Evolutionary conservation across 2,797 vertebrate species (phyloP).

Genomic region (Acomys russatus): DNA sequence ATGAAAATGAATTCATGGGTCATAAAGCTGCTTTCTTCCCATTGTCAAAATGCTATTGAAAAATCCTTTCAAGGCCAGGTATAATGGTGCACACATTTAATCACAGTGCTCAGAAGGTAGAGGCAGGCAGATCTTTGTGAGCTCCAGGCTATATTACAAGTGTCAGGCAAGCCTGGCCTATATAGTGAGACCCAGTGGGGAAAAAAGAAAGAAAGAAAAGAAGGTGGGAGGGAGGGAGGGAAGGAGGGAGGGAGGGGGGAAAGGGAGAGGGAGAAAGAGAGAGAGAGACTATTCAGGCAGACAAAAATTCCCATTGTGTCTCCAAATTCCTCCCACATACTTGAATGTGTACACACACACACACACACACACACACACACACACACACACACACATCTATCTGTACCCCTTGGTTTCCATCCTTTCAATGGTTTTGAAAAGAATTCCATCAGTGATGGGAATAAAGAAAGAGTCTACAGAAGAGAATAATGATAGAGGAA

Average conservation of each 20-base stretch:
- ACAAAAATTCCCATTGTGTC: neutral
- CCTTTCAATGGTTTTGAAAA: neutral
- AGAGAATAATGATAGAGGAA: neutral
- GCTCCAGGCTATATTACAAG: neutral
- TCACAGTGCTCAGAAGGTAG: neutral
- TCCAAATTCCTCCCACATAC: neutral
- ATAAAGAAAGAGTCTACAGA: neutral
- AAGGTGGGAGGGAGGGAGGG: too few relatives aligned
- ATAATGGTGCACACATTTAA: neutral
- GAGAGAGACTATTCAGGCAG: neutral
- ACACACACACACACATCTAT: neutral
- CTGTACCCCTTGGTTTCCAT: neutral
- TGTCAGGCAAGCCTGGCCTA: neutral
- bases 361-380: neutral
- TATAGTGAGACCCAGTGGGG: neutral
- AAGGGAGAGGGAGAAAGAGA: neutral
- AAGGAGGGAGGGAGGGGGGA: too few relatives aligned
- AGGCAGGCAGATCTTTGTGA: neutral
- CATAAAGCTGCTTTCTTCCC: neutral
- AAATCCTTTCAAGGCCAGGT: neutral
- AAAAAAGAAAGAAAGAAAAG: neutral
- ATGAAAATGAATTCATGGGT: neutral
- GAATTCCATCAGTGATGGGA: neutral
- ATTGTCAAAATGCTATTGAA: neutral
- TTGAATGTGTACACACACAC: too few relatives aligned